A percentile compares a stretch with the other conserved stretches of the same genome.
Evolutionary conservation across 2,113 vertebrate species (phyloP).

Genomic region (Salvelinus alpinus): DNA sequence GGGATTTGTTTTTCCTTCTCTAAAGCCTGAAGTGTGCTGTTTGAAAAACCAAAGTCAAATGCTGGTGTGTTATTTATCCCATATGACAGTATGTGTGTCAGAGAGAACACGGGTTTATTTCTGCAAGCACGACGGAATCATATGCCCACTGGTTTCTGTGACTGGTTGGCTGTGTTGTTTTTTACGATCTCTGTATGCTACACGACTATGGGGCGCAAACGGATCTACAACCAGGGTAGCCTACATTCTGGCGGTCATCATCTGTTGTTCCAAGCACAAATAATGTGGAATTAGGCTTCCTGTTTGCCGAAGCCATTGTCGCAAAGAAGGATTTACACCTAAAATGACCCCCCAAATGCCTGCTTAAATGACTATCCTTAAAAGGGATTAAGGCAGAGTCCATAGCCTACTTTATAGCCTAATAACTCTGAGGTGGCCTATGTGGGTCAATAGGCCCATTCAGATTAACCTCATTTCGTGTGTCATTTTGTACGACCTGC

Average conservation of each 20-base stretch:
- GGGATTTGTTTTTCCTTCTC: background rate
- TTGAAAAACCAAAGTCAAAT: too few relatives aligned
- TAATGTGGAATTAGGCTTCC: background rate
- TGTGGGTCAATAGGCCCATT: background rate
- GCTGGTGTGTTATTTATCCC: too few relatives aligned
- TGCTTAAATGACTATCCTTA: too few relatives aligned
- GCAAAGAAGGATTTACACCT: too few relatives aligned
- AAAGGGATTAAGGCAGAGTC: background rate
- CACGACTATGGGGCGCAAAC: background rate
- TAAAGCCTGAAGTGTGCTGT: too few relatives aligned
- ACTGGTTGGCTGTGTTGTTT: background rate
- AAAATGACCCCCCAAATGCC: too few relatives aligned
- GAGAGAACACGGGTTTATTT: background rate
- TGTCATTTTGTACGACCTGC: constrained; percentile 50
- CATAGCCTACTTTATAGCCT: background rate
- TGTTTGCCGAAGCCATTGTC: background rate
- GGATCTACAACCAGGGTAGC: background rate
- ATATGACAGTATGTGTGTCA: too few relatives aligned
- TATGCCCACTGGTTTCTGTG: background rate
- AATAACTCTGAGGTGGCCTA: background rate
- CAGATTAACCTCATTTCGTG: constrained; percentile 36
- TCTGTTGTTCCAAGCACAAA: background rate
- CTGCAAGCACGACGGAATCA: background rate
- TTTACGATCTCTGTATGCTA: background rate
- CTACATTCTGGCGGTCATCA: background rate